Base-by-base conservation (phyloP, 2,113 vertebrate genomes). In the Tenebrosternarchus preto region DNA sequence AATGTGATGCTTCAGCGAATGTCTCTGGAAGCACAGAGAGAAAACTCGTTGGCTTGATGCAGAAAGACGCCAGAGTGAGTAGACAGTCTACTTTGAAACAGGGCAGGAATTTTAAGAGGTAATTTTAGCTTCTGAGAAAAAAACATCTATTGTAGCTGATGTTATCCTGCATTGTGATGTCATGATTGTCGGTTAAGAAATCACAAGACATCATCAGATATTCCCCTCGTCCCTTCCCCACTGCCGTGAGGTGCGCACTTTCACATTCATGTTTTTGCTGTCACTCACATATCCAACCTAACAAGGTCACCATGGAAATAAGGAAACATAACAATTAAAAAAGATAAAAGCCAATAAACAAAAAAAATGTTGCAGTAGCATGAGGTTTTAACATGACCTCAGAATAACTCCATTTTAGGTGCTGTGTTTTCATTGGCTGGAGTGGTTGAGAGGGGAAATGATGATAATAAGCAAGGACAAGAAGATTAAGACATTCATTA, bases 41-140 rank as follows among this genome's bases (percentile, higher is more conserved):
- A 91, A 91, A 91, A 89, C 83, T 88, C 87, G 89, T 92, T 90
- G 87, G 70, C n/a, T 83, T 86, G 87, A 93, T 91, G 84, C 82
- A 76, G 88, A 89, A 88, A 89, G 88, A 89, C 80, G 83, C 82
- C 88, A 84, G 85, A 80, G 76, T 61, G 67, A 76, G 81, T 81
- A 57, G 73, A 82, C 78, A 85, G 83, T 82, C 86, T 86, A 85
- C 82, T 15, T 22, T 33, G 81, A 80, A 85, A 86, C 24, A 74
- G 76, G 31, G 81, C 76, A 82, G 59, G 85, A 89, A 86, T 87
- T 88, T 87, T 86, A 83, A 90, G 76, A 77, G 76, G 31, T 78
- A 59, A 84, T 76, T 72, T 53, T 66, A 24, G 61, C 70, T 66
- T 76, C 50, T 39, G 46, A 57, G n/a, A 67, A 71, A 76, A 22